Percentiles rank a stretch among this genome's conserved stretches.
These are phyloP conservation scores for Phycodurus eques DNA, from an alignment of 2,113 vertebrate genomes.

Conservation along the genomic window DNA sequence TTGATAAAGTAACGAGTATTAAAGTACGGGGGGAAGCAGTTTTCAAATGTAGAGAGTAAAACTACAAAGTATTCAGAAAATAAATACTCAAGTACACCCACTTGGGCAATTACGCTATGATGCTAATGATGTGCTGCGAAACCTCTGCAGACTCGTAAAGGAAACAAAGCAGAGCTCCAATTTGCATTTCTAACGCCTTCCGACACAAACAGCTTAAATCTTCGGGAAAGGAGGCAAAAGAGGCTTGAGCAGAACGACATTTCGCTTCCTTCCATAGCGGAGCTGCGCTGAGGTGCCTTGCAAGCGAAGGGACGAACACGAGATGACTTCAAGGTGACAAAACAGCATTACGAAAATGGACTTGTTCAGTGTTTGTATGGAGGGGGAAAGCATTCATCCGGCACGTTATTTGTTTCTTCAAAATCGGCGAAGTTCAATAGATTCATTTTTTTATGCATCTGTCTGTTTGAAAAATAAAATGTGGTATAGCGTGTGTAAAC, in stretches of 20 bases:
- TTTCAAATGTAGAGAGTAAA: too few relatives aligned
- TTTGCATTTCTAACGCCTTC: constrained; percentile 41
- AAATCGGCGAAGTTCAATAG: neutral
- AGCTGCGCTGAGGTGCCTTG: constrained; percentile 13
- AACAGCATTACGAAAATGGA: neutral
- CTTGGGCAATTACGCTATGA: neutral
- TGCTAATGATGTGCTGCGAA: neutral
- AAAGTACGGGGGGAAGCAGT: too few relatives aligned
- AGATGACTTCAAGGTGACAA: neutral
- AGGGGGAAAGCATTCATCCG: neutral
- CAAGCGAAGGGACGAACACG: constrained; percentile 18
- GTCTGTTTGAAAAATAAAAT: too few relatives aligned
- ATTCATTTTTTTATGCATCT: neutral
- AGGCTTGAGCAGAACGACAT: constrained; percentile 22
- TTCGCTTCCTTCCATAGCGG: constrained; percentile 28
- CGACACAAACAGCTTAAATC: constrained; percentile 48
- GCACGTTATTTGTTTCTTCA: neutral
- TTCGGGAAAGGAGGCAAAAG: neutral
- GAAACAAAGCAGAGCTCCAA: constrained; percentile 34
- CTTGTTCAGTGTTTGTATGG: neutral
- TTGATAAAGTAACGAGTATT: too few relatives aligned
- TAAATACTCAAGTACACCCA: too few relatives aligned
- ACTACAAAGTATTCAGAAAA: too few relatives aligned
- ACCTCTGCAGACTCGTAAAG: neutral
- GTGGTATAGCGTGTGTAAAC: too few relatives aligned